Conservation (phyloP, 2,113 vertebrate genomes). For the Caranx ignobilis region DNA sequence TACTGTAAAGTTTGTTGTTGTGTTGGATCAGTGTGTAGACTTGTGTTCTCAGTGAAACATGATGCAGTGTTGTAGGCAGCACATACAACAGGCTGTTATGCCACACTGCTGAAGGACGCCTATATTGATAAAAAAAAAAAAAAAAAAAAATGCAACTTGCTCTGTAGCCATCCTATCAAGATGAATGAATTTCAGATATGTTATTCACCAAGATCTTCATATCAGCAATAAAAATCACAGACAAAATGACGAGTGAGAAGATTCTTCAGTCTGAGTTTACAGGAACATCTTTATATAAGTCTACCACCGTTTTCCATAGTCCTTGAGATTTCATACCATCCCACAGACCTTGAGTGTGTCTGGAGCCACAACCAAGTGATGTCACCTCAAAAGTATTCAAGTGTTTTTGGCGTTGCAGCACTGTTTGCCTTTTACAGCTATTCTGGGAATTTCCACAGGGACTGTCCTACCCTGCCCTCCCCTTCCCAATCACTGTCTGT, state of each 20-base stretch:
- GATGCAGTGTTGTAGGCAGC: too few species aligned
- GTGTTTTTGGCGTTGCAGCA: conserved; percentile 24
- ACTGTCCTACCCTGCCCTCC: neutral
- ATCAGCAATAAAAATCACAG: neutral
- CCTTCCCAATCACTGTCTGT: neutral
- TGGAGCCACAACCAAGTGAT: conserved; percentile 51
- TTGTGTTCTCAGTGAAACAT: too few species aligned
- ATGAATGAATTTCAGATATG: neutral
- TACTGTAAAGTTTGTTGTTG: too few species aligned
- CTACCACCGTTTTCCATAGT: neutral
- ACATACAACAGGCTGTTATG: neutral
- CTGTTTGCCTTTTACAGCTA: conserved; percentile 41
- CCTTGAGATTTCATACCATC: neutral
- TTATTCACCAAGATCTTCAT: neutral
- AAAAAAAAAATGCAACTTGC: neutral
- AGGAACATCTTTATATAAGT: conserved; percentile 42
- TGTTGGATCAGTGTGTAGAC: too few species aligned
- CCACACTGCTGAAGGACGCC: neutral
- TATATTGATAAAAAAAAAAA: neutral
- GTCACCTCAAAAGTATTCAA: conserved; percentile 41
- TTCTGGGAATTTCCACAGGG: conserved; percentile 10
- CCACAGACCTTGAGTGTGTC: conserved; percentile 40
- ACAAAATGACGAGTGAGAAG: neutral
- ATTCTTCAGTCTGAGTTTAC: neutral
- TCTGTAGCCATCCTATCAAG: neutral